Conservation (phyloP, 1,140 invertebrate genomes). For the Cyrtorhinus lividipennis region DNA sequence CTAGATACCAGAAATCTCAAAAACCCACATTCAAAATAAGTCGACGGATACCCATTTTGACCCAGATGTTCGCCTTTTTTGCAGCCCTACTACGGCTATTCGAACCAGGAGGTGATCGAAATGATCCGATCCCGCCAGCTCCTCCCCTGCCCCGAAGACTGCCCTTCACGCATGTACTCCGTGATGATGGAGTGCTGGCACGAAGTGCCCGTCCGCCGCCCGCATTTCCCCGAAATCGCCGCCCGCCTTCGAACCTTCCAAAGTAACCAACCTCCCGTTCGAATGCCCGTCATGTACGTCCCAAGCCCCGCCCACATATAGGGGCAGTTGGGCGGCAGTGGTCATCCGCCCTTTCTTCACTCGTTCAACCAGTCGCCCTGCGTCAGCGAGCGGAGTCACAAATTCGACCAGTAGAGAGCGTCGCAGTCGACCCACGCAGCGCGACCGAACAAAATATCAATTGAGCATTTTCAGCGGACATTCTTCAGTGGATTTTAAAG, state of each 20-base stretch:
- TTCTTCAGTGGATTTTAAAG: too few relatives aligned
- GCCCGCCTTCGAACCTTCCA: constrained; percentile 22
- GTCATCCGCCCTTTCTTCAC: neutral
- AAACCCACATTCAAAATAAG: too few relatives aligned
- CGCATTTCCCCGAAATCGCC: constrained; percentile 71
- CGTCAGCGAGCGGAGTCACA: neutral
- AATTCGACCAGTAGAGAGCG: too few relatives aligned
- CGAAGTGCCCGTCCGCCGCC: constrained; percentile 74
- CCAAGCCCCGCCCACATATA: constrained; percentile 9
- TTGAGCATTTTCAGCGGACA: too few relatives aligned
- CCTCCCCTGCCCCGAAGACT: constrained; percentile 82
- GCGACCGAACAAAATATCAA: too few relatives aligned
- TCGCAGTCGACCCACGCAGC: too few relatives aligned
- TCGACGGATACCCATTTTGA: too few relatives aligned
- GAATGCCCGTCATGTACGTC: constrained; percentile 8
- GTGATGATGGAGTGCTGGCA: constrained; percentile 98
- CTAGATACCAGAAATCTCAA: too few relatives aligned
- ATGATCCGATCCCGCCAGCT: constrained; percentile 88
- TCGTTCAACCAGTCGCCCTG: neutral
- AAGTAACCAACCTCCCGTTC: neutral
- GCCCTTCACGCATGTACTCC: constrained; percentile 76
- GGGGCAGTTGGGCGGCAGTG: neutral
- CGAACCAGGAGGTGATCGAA: constrained; percentile 94
- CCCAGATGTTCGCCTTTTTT: constrained; percentile 18
- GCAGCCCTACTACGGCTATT: constrained; percentile 83